phyloP scores from a whole-genome alignment of 2,797 vertebrate genomes.

The Antrozous pallidus region DNA sequence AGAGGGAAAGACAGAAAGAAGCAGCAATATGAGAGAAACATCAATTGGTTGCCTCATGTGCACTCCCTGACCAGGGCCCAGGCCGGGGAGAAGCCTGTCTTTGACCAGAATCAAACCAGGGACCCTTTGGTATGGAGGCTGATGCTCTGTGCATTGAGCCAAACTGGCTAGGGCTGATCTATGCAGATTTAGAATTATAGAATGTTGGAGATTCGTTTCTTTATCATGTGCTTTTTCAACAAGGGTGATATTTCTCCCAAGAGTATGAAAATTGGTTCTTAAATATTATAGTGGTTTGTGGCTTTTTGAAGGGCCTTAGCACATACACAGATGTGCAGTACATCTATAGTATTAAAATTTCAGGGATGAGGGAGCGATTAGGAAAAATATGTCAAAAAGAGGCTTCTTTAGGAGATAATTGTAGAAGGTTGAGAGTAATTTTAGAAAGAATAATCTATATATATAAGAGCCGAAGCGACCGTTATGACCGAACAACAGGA shows the following conservation, averaged over 20 bases:
- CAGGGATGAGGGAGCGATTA: background rate
- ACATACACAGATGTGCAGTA: background rate
- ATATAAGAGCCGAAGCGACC: too few species aligned
- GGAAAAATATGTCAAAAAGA: background rate
- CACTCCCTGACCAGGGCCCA: too few species aligned
- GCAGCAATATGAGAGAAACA: too few species aligned
- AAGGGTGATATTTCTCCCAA: background rate
- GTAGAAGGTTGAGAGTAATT: background rate
- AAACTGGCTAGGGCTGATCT: background rate
- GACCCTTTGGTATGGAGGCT: too few species aligned
- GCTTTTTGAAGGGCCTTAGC: background rate
- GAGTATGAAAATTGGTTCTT: background rate
- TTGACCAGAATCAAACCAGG: too few species aligned
- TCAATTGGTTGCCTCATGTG: too few species aligned
- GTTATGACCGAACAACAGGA: too few species aligned
- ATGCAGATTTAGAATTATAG: background rate
- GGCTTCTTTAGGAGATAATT: background rate
- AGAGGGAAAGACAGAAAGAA: too few species aligned
- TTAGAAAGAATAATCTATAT: background rate
- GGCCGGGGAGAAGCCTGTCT: too few species aligned
- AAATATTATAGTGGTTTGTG: background rate
- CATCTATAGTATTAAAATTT: background rate
- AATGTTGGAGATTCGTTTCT: background rate
- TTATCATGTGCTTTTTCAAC: background rate
- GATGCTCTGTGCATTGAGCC: too few species aligned